Conservation (phyloP, 2,113 vertebrate genomes). For the Chloebia gouldiae region DNA sequence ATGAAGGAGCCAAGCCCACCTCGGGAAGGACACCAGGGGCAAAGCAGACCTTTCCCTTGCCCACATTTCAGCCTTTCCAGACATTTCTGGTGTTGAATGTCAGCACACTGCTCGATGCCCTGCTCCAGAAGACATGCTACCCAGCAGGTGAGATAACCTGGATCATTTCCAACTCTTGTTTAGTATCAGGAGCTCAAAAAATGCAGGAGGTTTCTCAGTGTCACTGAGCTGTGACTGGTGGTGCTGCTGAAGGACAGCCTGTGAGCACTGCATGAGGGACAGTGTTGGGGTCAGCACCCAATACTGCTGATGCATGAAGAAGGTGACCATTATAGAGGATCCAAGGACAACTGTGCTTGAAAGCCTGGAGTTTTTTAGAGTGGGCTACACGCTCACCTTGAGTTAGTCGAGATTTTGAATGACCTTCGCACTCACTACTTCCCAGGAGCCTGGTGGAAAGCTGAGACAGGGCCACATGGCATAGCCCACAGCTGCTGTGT, state of each 20-base stretch:
- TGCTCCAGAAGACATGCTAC: neutral
- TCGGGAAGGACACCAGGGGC: neutral
- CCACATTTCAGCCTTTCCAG: neutral
- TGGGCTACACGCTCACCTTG: neutral
- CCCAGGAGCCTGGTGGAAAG: neutral
- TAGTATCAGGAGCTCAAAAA: slow-evolving; percentile 1
- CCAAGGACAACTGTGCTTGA: neutral
- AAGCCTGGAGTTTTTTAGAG: neutral
- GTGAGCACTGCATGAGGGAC: neutral
- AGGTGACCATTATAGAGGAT: neutral
- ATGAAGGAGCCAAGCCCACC: neutral
- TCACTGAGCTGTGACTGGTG: neutral
- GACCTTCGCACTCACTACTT: neutral
- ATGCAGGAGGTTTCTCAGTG: neutral
- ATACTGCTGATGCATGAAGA: neutral
- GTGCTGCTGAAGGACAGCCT: neutral
- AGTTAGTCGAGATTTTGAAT: neutral
- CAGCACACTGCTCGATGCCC: neutral
- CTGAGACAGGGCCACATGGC: neutral
- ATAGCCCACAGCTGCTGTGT: neutral
- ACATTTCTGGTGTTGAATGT: neutral
- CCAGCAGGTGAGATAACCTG: neutral
- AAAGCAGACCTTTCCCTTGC: neutral
- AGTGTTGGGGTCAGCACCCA: neutral
- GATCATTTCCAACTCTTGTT: neutral